phyloP scores from a whole-genome alignment of 1,140 invertebrate species.

The Zophobas atratus region DNA sequence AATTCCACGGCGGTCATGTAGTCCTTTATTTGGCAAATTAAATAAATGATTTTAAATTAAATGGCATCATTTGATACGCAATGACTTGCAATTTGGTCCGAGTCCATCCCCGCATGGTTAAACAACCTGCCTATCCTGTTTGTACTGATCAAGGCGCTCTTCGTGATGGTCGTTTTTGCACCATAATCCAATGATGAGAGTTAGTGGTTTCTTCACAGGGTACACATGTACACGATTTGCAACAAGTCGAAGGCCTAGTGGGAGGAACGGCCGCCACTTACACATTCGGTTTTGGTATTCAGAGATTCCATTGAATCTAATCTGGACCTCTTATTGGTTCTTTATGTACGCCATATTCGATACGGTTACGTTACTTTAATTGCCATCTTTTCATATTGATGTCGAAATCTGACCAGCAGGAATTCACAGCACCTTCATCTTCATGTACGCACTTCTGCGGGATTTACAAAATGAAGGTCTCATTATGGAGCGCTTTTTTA shows the following conservation, averaged over 20 bases:
- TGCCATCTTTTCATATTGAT: slow-evolving; percentile 34
- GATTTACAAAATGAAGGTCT: slow-evolving; percentile 22
- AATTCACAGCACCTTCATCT: slow-evolving; percentile 3
- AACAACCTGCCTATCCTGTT: slow-evolving; percentile 39
- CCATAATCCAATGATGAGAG: slow-evolving; percentile 41
- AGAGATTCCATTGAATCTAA: slow-evolving; percentile 39
- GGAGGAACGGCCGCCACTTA: slow-evolving; percentile 36
- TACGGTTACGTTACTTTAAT: slow-evolving; percentile 39
- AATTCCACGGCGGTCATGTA: slow-evolving; percentile 1
- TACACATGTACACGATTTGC: slow-evolving; percentile 29
- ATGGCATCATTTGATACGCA: slow-evolving; percentile 31
- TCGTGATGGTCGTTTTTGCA: slow-evolving; percentile 38
- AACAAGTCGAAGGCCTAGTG: slow-evolving; percentile 24
- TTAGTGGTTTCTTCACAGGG: slow-evolving; percentile 37
- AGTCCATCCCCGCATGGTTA: slow-evolving; percentile 38
- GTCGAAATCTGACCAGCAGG: slow-evolving; percentile 16
- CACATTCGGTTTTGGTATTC: slow-evolving; percentile 39
- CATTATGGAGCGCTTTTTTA: background rate
- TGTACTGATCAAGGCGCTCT: slow-evolving; percentile 17
- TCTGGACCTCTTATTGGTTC: slow-evolving; percentile 38
- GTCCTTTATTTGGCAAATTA: slow-evolving; percentile 39
- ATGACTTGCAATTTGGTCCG: slow-evolving; percentile 23
- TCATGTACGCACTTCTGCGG: background rate
- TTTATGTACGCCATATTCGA: slow-evolving; percentile 41
- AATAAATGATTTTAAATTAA: slow-evolving; percentile 42